Percentiles rank a stretch among this genome's conserved stretches.
These are phyloP conservation scores for Hipposideros larvatus DNA, from an alignment of 2,797 vertebrate genomes.

Conservation along the genomic window DNA sequence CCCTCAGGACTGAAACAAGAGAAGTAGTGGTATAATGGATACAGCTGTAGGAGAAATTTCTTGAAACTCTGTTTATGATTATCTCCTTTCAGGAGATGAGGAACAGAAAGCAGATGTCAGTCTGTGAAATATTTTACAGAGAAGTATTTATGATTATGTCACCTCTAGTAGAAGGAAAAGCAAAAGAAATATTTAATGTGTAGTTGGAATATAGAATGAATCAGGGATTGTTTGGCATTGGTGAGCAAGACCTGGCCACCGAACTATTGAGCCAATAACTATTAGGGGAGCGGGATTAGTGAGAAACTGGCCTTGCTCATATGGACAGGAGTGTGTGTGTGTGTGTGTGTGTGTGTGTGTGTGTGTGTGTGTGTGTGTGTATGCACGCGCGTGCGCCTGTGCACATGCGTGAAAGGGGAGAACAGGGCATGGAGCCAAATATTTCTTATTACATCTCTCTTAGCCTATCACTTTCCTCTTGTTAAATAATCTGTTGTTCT, in stretches of 20 bases:
- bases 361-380: background rate
- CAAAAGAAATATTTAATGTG: background rate
- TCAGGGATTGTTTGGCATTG: background rate
- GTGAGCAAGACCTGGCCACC: background rate
- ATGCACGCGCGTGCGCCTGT: too few relatives aligned
- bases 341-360: background rate
- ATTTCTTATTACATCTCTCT: background rate
- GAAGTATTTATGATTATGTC: constrained; percentile 54
- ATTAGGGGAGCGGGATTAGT: background rate
- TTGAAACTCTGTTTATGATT: constrained; percentile 63
- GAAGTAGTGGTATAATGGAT: constrained; percentile 23
- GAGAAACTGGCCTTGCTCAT: background rate
- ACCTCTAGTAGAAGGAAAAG: constrained; percentile 20
- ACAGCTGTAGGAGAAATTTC: constrained; percentile 59
- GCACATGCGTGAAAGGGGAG: too few relatives aligned
- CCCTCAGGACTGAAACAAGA: constrained; percentile 53
- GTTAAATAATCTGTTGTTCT: background rate
- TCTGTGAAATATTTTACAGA: constrained; percentile 50
- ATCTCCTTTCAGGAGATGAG: constrained; percentile 50
- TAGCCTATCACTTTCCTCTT: background rate
- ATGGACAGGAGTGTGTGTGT: background rate
- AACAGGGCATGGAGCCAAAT: background rate
- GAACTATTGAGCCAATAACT: background rate
- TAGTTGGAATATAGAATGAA: background rate
- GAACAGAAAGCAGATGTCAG: constrained; percentile 67